Percentiles rank a stretch among this genome's conserved stretches.
Evolutionary conservation across 2,797 vertebrate species (phyloP).

Genomic region (Menidia menidia): DNA sequence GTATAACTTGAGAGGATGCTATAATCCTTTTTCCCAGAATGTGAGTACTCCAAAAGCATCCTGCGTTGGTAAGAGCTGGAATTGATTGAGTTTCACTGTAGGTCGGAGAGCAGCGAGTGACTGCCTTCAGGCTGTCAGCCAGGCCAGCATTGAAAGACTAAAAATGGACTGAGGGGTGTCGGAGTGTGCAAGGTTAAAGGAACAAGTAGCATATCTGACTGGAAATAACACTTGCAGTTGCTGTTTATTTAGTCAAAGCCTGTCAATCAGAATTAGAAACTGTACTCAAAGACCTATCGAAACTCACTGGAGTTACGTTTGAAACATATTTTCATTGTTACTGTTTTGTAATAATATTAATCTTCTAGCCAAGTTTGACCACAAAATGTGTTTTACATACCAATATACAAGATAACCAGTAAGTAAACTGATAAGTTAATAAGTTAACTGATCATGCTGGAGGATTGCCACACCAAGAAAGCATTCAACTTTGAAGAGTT

Average conservation of each 20-base stretch:
- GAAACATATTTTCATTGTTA: not conserved
- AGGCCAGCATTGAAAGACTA: constrained; percentile 58
- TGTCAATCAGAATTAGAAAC: constrained; percentile 51
- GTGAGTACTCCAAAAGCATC: constrained; percentile 35
- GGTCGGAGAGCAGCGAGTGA: constrained; percentile 50
- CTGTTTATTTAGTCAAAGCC: constrained; percentile 59
- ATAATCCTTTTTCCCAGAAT: constrained; percentile 53
- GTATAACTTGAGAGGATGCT: constrained; percentile 58
- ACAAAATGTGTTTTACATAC: no score
- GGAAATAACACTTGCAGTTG: constrained; percentile 74
- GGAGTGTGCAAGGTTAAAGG: constrained; percentile 72
- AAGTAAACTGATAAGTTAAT: no score
- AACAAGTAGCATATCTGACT: constrained; percentile 74
- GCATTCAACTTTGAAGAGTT: no score
- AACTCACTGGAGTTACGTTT: constrained; percentile 10
- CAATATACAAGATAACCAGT: no score
- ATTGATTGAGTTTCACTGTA: constrained; percentile 65
- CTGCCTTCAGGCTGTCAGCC: constrained; percentile 44
- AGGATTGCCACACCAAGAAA: no score
- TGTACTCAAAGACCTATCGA: constrained; percentile 17
- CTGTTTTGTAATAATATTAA: no score
- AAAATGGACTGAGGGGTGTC: constrained; percentile 69
- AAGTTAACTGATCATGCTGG: no score
- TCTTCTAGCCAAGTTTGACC: no score
- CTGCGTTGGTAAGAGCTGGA: constrained; percentile 30